Evolutionary conservation across 2,113 vertebrate species (phyloP).

Genomic region (Hepsetus odoe): DNA sequence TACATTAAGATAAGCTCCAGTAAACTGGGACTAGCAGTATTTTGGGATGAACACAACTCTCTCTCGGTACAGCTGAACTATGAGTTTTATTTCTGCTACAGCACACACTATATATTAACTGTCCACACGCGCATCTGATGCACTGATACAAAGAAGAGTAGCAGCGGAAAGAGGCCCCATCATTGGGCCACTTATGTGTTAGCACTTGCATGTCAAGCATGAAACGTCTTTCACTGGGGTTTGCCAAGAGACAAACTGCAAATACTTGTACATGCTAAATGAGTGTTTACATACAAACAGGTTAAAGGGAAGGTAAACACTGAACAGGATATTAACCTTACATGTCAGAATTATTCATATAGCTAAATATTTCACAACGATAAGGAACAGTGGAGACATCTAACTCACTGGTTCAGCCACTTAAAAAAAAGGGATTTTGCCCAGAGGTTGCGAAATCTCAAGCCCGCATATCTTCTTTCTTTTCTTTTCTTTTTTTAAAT

Average conservation of each 20-base stretch:
- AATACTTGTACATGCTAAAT: background rate
- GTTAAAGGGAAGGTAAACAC: background rate
- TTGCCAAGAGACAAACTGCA: background rate
- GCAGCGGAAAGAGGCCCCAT: no score
- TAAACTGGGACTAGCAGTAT: constrained; percentile 78
- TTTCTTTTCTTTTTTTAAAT: background rate
- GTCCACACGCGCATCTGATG: background rate
- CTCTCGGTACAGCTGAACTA: constrained; percentile 75
- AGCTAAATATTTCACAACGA: background rate
- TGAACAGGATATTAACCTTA: constrained; percentile 21
- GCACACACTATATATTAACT: background rate
- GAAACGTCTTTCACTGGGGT: no score
- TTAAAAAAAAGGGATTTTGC: background rate
- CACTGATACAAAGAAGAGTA: background rate
- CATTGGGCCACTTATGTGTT: no score
- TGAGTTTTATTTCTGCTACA: background rate
- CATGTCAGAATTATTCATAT: background rate
- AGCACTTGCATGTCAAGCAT: no score
- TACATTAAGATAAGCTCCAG: constrained; percentile 77
- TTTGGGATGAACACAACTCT: constrained; percentile 83
- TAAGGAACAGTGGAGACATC: no score
- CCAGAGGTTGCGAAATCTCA: background rate
- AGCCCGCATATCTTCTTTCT: background rate
- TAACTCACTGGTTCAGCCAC: no score
- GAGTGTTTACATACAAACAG: background rate